A percentile compares a stretch with the other conserved stretches of the same genome.
Evolutionary conservation across 2,888 invertebrate species (phyloP).

Genomic region (Drosophila paucipuncta): DNA sequence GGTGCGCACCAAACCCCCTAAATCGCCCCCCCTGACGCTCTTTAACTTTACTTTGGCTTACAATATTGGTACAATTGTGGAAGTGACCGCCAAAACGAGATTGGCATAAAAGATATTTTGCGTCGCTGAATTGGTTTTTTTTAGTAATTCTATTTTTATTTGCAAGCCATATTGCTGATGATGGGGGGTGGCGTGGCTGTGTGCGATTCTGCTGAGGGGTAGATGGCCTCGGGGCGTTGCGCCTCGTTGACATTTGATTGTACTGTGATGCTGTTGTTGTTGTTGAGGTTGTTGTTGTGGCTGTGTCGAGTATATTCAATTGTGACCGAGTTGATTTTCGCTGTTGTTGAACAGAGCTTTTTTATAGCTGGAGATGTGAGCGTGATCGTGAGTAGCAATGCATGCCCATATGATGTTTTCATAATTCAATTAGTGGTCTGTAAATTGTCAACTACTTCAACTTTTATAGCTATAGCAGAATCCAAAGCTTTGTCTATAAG

Average conservation of each 20-base stretch:
- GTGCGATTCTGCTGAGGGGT: conserved; percentile 5
- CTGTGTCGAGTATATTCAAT: conserved; percentile 44
- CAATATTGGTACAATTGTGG: conserved; percentile 6
- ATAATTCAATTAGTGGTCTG: neutral
- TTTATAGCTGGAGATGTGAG: conserved; percentile 20
- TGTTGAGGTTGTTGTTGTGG: conserved; percentile 36
- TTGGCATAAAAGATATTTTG: conserved; percentile 37
- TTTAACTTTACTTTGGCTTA: conserved; percentile 20
- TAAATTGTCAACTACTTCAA: neutral
- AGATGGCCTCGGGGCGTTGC: conserved; percentile 35
- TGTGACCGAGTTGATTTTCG: conserved; percentile 26
- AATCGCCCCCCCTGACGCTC: conserved; percentile 2
- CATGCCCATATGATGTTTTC: neutral
- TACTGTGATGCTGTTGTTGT: conserved; percentile 21
- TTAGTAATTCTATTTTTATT: conserved; percentile 49
- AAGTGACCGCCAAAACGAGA: conserved; percentile 45
- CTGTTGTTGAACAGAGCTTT: conserved; percentile 3
- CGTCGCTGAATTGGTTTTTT: conserved; percentile 26
- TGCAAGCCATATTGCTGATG: conserved; percentile 23
- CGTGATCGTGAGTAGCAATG: conserved; percentile 4
- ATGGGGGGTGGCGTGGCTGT: neutral
- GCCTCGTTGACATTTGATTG: conserved; percentile 56
- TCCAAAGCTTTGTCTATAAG: neutral
- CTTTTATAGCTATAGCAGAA: neutral
- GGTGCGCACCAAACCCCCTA: neutral